A percentile compares a stretch with the other conserved stretches of the same genome.
These are phyloP conservation scores for Brienomyrus brachyistius DNA, from an alignment of 2,113 vertebrate species.

Conservation along the genomic window DNA sequence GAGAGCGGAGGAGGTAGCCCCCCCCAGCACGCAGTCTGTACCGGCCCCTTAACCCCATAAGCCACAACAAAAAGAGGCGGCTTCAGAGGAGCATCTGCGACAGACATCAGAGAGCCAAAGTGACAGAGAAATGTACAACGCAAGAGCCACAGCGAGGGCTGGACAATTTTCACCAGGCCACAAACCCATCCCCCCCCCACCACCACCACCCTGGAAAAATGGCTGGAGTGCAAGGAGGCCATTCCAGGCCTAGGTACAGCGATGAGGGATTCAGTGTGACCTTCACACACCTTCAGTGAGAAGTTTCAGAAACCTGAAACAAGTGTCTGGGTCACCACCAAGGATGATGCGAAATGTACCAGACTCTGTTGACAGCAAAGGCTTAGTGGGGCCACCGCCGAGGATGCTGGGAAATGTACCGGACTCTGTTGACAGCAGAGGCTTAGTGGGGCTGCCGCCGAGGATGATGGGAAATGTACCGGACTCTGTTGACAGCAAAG, in stretches of 20 bases:
- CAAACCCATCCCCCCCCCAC: too few relatives aligned
- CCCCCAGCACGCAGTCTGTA: not conserved
- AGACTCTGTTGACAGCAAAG: too few relatives aligned
- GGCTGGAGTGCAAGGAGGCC: not conserved
- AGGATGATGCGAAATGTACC: not conserved
- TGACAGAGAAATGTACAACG: not conserved
- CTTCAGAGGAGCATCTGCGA: not conserved
- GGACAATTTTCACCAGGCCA: too few relatives aligned
- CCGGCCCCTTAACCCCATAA: not conserved
- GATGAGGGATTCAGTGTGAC: not conserved
- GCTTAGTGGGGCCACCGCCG: not conserved
- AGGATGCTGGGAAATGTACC: not conserved
- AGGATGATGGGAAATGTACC: not conserved
- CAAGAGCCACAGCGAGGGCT: not conserved
- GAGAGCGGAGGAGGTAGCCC: not conserved
- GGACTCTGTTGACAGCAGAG: not conserved
- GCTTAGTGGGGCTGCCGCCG: not conserved
- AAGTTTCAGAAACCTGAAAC: not conserved
- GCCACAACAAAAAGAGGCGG: not conserved
- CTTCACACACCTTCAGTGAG: not conserved
- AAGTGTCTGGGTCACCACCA: not conserved
- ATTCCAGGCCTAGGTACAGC: not conserved
- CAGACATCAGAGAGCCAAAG: not conserved
- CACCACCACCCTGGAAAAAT: not conserved
- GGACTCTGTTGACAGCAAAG: not conserved